Evolutionary conservation across 1,140 invertebrate genomes (phyloP).

Genomic region (Melipona quadrifasciata): DNA sequence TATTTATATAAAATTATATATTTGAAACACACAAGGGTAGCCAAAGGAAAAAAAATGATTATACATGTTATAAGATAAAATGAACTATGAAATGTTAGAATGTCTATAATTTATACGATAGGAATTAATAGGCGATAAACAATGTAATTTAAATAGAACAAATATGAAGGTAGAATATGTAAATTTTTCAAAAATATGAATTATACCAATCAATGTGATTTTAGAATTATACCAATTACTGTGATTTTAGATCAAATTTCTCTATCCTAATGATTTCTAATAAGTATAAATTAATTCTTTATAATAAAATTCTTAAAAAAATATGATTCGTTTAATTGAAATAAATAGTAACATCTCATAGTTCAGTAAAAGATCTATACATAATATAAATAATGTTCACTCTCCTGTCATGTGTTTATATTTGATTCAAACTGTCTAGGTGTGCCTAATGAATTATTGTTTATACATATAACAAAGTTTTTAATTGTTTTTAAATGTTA

Average conservation of each 20-base stretch:
- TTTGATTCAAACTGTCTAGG: constrained; percentile 33
- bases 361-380: constrained; percentile 13
- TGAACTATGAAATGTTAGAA: constrained; percentile 42
- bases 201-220: no score
- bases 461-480: constrained; percentile 20
- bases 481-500: constrained; percentile 45
- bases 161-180: no score
- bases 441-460: constrained; percentile 50
- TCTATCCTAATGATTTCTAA: background rate
- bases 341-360: constrained; percentile 46
- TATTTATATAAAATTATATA: constrained; percentile 52
- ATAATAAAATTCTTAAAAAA: background rate
- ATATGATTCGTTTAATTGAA: background rate
- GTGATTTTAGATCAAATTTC: background rate
- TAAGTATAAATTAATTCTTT: constrained; percentile 5
- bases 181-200: constrained; percentile 1
- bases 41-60: constrained; percentile 34
- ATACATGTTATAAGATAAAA: constrained; percentile 39
- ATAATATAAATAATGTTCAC: constrained; percentile 42
- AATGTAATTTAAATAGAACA: background rate
- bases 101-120: background rate
- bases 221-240: background rate
- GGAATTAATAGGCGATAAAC: background rate
- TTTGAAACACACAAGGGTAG: constrained; percentile 42
- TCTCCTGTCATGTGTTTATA: constrained; percentile 45